Evolutionary conservation across 2,113 vertebrate genomes (phyloP), one percentile per base, ranked within the genome.

Genomic region (Embiotoca jacksoni): DNA sequence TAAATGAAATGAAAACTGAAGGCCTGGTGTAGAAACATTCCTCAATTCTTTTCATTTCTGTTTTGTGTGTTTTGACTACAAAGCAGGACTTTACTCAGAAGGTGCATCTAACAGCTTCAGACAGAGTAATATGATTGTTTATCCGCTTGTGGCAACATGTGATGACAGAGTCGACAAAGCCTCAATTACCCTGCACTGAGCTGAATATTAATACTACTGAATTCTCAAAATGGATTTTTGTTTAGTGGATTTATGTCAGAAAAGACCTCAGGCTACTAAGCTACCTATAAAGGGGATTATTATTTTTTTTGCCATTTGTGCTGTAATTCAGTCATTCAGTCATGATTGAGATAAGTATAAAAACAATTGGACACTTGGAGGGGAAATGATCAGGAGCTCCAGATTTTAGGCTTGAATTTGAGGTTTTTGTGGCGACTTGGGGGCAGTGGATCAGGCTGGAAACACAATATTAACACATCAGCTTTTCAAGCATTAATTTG

Each of bases 101-200:
- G 4, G 15, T 54, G 32, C 37, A 37, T 30, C 46, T 71, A 30
- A 65, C 47, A 37, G 39, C 6, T 56, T 59, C 32, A 60, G 47
- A 60, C 80, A 72, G 75, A 61, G 41, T n/a, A n/a, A 36, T 52
- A 35, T 30, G 46, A 72, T 6, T 14, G 30, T 32, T 64, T 30
- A 30, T 46, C 30, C 50, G 44, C 59, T 3, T 36, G 35, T 57
- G 64, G 55, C 55, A 2, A 62, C n/a, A 2, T 10, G 3, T 56
- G 6, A n/a, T 49, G 33, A 33, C 41, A 57, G 50, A 44, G 6
- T 3, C 16, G 54, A 1, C 9, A n/a, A 62, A 60, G 23, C 37
- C 8, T 54, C 35, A 2, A 65, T 52, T 33, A 60, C 35, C 0
- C 52, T 2, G 32, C 72, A 52, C 7, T 6, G 60, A 64, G 72